phyloP scores from a whole-genome alignment of 2,888 invertebrate genomes.

The Xiphydria camelus region DNA sequence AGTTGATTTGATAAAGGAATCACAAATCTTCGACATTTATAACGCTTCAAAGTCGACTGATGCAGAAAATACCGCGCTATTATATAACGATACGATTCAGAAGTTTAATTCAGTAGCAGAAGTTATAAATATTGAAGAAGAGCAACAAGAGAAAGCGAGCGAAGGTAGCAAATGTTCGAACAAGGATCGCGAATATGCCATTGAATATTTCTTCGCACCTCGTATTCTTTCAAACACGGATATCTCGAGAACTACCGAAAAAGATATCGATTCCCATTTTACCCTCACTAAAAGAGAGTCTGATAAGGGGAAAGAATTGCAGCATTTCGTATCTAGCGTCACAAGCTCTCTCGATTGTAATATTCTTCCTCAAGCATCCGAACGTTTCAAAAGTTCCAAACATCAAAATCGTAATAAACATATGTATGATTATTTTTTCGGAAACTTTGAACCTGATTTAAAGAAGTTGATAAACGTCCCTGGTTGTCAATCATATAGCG shows the following conservation, averaged over 20 bases:
- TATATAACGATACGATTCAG: no score
- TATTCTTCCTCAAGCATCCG: not conserved
- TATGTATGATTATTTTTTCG: no score
- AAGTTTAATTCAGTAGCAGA: not conserved
- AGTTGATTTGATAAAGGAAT: slow-evolving; percentile 3
- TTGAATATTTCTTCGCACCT: slow-evolving; percentile 19
- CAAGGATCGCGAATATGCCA: slow-evolving; percentile 16
- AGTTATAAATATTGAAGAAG: not conserved
- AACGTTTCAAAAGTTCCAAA: no score
- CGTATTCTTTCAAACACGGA: not conserved
- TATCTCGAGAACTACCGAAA: not conserved
- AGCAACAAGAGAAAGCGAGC: not conserved
- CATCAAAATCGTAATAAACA: no score
- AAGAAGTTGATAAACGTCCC: no score
- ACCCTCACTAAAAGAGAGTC: not conserved
- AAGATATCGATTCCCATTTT: not conserved
- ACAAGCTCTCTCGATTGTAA: not conserved
- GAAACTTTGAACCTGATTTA: no score
- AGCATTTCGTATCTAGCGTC: slow-evolving; percentile 1
- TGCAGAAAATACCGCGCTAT: no score
- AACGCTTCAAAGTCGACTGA: not conserved
- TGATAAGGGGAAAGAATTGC: slow-evolving; percentile 4
- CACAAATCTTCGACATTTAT: not conserved
- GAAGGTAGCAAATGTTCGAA: not conserved
- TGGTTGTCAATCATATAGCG: no score